phyloP scores from a whole-genome alignment of 1,140 invertebrate species.

The Drosophila kurseongensis region DNA sequence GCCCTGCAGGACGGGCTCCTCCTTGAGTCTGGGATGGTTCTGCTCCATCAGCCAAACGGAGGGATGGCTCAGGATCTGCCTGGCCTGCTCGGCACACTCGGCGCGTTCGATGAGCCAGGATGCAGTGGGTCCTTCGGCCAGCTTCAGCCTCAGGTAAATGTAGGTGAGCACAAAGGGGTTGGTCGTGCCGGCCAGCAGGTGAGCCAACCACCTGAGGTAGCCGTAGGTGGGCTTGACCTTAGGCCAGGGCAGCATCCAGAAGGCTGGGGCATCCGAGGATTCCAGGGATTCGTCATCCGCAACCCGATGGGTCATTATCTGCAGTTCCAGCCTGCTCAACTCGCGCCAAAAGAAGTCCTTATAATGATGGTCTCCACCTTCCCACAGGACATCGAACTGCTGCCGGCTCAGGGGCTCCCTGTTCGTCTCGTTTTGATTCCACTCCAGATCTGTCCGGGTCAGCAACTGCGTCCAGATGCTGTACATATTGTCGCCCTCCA shows the following conservation, averaged over 20 bases:
- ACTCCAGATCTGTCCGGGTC: neutral
- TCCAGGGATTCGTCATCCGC: neutral
- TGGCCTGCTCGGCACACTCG: slow-evolving; percentile 44
- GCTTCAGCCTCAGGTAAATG: slow-evolving; percentile 24
- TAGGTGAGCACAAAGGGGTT: slow-evolving; percentile 14
- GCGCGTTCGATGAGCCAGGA: slow-evolving; percentile 1
- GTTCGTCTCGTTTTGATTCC: neutral
- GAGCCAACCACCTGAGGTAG: neutral
- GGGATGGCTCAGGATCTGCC: slow-evolving; percentile 49
- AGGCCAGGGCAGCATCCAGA: slow-evolving; percentile 29
- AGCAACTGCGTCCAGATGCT: slow-evolving; percentile 2
- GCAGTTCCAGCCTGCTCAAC: neutral
- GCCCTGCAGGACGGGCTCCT: slow-evolving; percentile 14
- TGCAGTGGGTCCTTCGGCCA: neutral
- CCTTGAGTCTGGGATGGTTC: slow-evolving; percentile 2
- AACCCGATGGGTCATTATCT: neutral
- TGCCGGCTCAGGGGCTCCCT: neutral
- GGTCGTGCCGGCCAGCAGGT: neutral
- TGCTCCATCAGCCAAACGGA: slow-evolving; percentile 46
- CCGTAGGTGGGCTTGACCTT: too few relatives aligned
- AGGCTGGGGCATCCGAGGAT: neutral
- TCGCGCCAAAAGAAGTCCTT: neutral
- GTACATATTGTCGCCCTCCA: neutral
- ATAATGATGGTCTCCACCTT: fast-evolving
- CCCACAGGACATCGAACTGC: slow-evolving; percentile 14